Base-by-base conservation (phyloP, 2,888 invertebrate genomes). In the Sisyra terminalis region DNA sequence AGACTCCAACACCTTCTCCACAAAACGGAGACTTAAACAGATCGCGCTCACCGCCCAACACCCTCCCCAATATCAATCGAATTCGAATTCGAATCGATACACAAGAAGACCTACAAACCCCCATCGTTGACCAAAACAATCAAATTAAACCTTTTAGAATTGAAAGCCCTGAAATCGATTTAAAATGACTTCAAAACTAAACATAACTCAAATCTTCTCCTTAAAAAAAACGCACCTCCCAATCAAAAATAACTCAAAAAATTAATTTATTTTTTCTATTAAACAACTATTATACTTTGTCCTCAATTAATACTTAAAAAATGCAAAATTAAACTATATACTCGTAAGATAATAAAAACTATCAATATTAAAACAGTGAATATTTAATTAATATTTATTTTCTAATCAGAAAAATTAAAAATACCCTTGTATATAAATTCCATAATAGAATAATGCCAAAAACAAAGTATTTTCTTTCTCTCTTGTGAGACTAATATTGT, bases 21-120 rank as follows among this genome's bases (percentile, higher is more conserved):
- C 70, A 70, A 39, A 72, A 68, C 47, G 73, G 71, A 53, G 66
- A 55, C 53, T 49, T 63, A 24, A 16, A 16, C 35, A 29, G 18
- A 39, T 60, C 62, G 44, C 63, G 64, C 49, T 62, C 62, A 41
- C 55, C 64, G 45, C 69, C 67, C 14, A 70, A 73, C 30, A 63
- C 72, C 7, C 67, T 69, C 48, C 67, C 68, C 40, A 52, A 63
- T 6, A 55, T 62, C 8, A 82, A 83, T 59, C 73, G 75, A 55
- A 82, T 83, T 50, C 68, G 81, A 46, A 83, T 84, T 47, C 74
- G 73, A 53, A 76, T 83, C 37, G 67, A 66, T 51, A 77, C 73
- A 41, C 71, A 71, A 1, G 79, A 79, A 51, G 78, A 79, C 54
- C 66, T 78, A 30, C 66, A 77, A 14, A 75, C 74, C 6, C 75